Base-by-base conservation (phyloP, 1,140 invertebrate genomes). In the Dolichoris vasculosae region DNA sequence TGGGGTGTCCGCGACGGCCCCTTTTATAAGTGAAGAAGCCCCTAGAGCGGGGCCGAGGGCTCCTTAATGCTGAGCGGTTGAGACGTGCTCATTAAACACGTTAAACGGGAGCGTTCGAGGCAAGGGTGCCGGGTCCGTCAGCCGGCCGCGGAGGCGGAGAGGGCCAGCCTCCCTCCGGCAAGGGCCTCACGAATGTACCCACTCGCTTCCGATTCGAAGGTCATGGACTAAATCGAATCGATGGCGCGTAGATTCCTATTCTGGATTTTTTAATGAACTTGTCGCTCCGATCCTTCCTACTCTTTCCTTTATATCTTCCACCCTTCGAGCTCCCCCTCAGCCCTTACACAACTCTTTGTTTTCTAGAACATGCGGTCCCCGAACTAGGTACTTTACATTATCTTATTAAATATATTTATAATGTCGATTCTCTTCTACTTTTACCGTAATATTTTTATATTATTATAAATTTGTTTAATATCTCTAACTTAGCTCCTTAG, bases 1-100 rank as follows among this genome's bases (percentile, higher is more conserved):
- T 30, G 15, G 20, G 38, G 38, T 0, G 30, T 11, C 2, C 35
- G 8, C 48, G 23, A n/a, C 32, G 43, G 48, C 38, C 63, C n/a
- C 69, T 81, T 81, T 80, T 85, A 85, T 82, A 85, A 81, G 81
- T 46, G 51, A 46, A 23, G 32, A n/a, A 67, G 32, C n/a, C 35
- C 82, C 35, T 0, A 46, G 17, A 30, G 38, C 38, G 67, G 38
- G 30, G 76, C 43, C 46, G 71, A 48, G 43, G 26, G 71, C 32
- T 51, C 30, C 38, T 85, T 89, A 88, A 90, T 88, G 86, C 86
- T 91, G 89, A 92, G 71, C 87, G 88, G 69, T 81, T 86, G 85
- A 90, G 91, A 91, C 90, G 89, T 90, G 90, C 81, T 92, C 91
- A 92, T 87, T 91, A 92, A 91, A 87, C 91, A 90, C 88, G 88